A percentile compares a stretch with the other conserved stretches of the same genome.
Conservation (phyloP, 2,888 invertebrate species). For the Marasmarcha lunaedactyla region DNA sequence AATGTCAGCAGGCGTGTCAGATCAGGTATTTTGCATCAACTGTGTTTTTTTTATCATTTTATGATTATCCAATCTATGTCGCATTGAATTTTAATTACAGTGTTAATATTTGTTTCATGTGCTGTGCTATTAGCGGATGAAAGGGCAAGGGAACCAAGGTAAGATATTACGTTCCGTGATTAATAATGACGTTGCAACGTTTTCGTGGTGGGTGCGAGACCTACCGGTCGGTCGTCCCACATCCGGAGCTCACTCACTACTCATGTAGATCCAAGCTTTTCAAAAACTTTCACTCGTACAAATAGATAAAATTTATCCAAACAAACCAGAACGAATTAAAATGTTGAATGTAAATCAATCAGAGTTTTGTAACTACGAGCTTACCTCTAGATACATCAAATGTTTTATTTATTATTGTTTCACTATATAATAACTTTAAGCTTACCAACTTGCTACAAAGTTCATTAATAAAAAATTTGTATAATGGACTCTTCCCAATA, state of each 20-base stretch:
- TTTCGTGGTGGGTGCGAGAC: slow-evolving; percentile 41
- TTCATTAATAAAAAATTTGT: no score
- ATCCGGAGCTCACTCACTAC: neutral
- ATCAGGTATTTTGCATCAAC: slow-evolving; percentile 78
- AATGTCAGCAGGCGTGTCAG: slow-evolving; percentile 94
- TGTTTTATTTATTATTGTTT: no score
- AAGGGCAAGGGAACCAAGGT: slow-evolving; percentile 90
- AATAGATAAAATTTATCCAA: no score
- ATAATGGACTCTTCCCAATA: no score
- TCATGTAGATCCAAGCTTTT: no score
- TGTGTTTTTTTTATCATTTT: slow-evolving; percentile 28
- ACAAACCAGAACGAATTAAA: no score
- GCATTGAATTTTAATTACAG: slow-evolving; percentile 34
- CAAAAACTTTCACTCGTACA: slow-evolving; percentile 35
- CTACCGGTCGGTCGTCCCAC: slow-evolving; percentile 40
- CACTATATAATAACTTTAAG: no score
- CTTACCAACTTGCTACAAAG: no score
- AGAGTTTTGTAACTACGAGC: no score
- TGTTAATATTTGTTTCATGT: slow-evolving; percentile 73
- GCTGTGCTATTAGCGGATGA: slow-evolving; percentile 76
- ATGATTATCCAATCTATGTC: no score
- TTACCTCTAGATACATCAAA: no score
- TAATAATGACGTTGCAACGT: slow-evolving; percentile 63
- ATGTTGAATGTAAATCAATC: no score
- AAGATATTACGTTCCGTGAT: slow-evolving; percentile 30